Evolutionary conservation across 2,888 invertebrate genomes (phyloP), one percentile per base, ranked within the genome.

Genomic region (Lithophane leautieri): DNA sequence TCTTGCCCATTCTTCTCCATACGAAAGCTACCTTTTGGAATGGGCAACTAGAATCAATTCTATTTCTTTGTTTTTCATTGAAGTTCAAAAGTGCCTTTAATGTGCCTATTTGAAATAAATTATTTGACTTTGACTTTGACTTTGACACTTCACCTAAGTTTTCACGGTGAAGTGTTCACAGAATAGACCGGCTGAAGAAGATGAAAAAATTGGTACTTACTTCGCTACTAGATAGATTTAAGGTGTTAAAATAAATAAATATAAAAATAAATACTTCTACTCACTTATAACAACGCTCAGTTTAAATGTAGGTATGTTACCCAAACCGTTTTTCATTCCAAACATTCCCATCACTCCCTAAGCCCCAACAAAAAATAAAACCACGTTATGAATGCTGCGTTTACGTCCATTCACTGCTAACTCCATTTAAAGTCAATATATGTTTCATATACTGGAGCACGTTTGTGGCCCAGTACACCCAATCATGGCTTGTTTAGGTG

Each of bases 401-500:
- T 70, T 67, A 73, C 70, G 63, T 66, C 67, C 83, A 40, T 68
- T 76, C 67, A 78, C 12, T 69, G 69, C 69, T 68, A 73, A 78
- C 52, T 76, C 81, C 81, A 86, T 86, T 86, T 76, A 75, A 81
- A 88, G 81, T 79, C 81, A 76, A 86, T 81, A 80, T 75, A 79
- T 78, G 76, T 86, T 88, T 84, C 81, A 86, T 81, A 82, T 70
- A 75, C 60, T 61, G 61, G 54, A 52, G 42, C 54, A 73, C 66
- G 73, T 75, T 74, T 62, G 82, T 70, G 40, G 52, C 68, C 62
- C 58, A 72, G 78, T 76, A 80, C 84, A 78, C 56, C 77, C 87
- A 89, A 87, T 87, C 82, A 87, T 86, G 82, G 76, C 75, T 84
- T 86, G 88, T 87, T 87, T 89, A 81, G 88, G 76, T 65, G 78